Evolutionary conservation across 2,888 invertebrate genomes (phyloP), one percentile per base, ranked within the genome.

Genomic region (Melieria omissa): DNA sequence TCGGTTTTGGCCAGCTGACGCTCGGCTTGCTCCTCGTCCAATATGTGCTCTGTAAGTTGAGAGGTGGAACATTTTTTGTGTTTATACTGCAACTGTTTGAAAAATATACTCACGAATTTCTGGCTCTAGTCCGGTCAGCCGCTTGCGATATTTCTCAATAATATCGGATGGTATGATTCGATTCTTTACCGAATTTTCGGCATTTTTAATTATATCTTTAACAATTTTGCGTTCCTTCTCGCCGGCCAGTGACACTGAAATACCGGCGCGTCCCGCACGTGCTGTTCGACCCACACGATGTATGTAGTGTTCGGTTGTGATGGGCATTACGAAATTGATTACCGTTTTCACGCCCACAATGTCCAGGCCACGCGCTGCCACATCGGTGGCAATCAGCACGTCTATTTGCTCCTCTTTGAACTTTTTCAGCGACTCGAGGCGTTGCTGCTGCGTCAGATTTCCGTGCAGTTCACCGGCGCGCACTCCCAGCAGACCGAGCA

Each of bases 311-410:
- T 98, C 96, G 29, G 98, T 86, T 0, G 96, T 95, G 58, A 95
- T 93, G 0, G 99, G 99, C 92, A 99, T 93, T 0, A 96, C 93
- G 88, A 97, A 98, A 88, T 99, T 99, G 60, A 99, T 92, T 5
- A 98, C 98, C 12, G 98, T 98, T 88, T 96, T 95, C 0, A 99
- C 97, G 8, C 97, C 97, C n/a, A 94, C 93, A 79, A 99, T 99
- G 88, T 99, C 99, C 61, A 99, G 89, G 81, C 99, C 88, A 82
- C 97, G 89, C 5, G 97, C 96, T 0, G 97, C 97, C 54, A 98
- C 93, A 88, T 98, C 98, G 0, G 98, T 98, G 0, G 97, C 97
- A 64, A 97, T 91, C n/a, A 98, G 88, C n/a, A 95, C 91, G 83
- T 95, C 95, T 4, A 92, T 92, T 82, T 90, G 90, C 80, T 94